A percentile compares a stretch with the other conserved stretches of the same genome.
Conservation (phyloP, 2,888 invertebrate genomes). For the Rhingia rostrata region DNA sequence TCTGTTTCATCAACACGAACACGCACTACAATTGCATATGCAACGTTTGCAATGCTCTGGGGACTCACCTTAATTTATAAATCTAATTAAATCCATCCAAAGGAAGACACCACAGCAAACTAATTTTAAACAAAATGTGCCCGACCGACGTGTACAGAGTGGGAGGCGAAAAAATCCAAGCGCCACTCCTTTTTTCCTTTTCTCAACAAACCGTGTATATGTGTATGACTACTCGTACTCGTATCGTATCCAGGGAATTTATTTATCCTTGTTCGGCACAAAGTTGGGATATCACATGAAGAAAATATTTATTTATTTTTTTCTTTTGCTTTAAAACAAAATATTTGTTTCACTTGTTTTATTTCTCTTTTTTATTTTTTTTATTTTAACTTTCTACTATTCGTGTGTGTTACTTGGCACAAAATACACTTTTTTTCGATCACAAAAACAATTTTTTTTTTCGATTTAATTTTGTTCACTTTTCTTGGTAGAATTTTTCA, state of each 20-base stretch:
- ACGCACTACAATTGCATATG: conserved; percentile 21
- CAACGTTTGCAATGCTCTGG: background rate
- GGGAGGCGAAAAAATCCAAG: conserved; percentile 62
- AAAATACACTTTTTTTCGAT: conserved; percentile 15
- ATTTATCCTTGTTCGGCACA: conserved; percentile 52
- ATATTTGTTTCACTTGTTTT: conserved; percentile 7
- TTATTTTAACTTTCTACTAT: conserved; percentile 65
- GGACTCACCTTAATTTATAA: conserved; percentile 58
- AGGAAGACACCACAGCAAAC: conserved; percentile 20
- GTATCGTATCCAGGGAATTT: conserved; percentile 61
- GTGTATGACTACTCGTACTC: conserved; percentile 8
- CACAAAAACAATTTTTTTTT: conserved; percentile 28
- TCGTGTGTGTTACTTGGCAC: conserved; percentile 61
- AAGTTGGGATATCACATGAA: conserved; percentile 36
- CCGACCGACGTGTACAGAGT: conserved; percentile 21
- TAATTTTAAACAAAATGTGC: conserved; percentile 31
- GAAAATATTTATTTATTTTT: conserved; percentile 32
- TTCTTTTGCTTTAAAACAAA: conserved; percentile 21
- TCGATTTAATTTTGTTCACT: conserved; percentile 24
- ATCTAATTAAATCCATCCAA: conserved; percentile 45
- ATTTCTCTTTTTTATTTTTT: conserved; percentile 32
- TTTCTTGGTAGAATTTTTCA: conserved; percentile 37
- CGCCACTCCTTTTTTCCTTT: conserved; percentile 72
- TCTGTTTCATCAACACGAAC: background rate
- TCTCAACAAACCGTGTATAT: background rate